Base-by-base conservation (phyloP, 2,797 vertebrate genomes). In the Acanthopagrus latus region DNA sequence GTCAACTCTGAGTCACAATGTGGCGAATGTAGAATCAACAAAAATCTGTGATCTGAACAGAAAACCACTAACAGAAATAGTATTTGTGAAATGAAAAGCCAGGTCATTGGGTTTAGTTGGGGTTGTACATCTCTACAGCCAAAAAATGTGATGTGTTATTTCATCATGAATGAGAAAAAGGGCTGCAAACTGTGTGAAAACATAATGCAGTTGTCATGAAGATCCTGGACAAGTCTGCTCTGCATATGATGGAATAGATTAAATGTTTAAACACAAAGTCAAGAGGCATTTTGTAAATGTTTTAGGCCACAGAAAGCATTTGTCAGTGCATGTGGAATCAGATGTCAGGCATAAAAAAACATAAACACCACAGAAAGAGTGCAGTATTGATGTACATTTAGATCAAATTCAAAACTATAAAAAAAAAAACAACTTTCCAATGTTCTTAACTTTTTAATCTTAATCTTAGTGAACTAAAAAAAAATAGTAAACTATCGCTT, bases 1-100 rank as follows among this genome's bases (percentile, higher is more conserved):
- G 72, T 86, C 77, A 80, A 44, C 47, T 74, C 44, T 87, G 86
- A 88, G 66, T 87, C 82, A 88, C 57, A 72, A 9, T n/a, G 62
- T 64, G 75, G 62, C 77, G 76, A 79, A 69, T 85, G 76, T 76
- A 60, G 44, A 82, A 74, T 82, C 48, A 60, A 66, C 50, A 47
- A 71, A 54, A 48, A 56, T 79, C 73, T 23, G 55, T 65, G 48
- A 62, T 69, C 69, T 48, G 13, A 5, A 41, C 8, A 18, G 3
- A 52, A 50, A 75, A 33, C 18, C 23, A 0, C 16, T 7, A 55
- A 65, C 20, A 44, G 3, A 69, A 62, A 63, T 48, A 8, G 41
- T n/a, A 71, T 60, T 43, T 77, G 10, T 27, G 57, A 11, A 69
- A n/a, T 64, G 2, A 38, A 68, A 68, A 57, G 9, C 1, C 18